A percentile compares a stretch with the other conserved stretches of the same genome.
phyloP scores from a whole-genome alignment of 2,888 invertebrate genomes.

The Lydus trimaculatus region DNA sequence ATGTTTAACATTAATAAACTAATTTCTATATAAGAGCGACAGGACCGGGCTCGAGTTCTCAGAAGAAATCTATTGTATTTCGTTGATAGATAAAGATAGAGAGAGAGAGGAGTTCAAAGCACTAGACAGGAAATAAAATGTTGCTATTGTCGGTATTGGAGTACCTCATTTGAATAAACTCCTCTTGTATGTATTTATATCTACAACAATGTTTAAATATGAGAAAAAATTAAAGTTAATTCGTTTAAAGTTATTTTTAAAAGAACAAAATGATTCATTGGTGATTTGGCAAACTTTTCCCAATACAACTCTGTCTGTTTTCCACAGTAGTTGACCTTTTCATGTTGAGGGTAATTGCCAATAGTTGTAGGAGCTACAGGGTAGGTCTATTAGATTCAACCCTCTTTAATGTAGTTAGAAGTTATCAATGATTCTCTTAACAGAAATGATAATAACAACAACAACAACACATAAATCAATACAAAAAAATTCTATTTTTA shows the following conservation, averaged over 20 bases:
- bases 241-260: background rate
- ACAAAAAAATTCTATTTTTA: background rate
- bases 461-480: background rate
- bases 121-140: background rate
- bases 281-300: background rate
- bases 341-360: background rate
- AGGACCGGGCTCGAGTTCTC: background rate
- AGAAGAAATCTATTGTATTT: background rate
- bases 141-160: background rate
- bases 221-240: background rate
- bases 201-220: background rate
- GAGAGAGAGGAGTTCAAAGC: background rate
- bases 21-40: conserved; percentile 8
- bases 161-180: background rate
- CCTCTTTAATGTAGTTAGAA: background rate
- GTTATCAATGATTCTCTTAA: background rate
- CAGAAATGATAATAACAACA: no score
- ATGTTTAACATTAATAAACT: conserved; percentile 20
- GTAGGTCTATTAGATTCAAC: background rate
- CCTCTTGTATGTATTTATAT: background rate
- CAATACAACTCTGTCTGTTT: background rate
- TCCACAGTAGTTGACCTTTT: background rate
- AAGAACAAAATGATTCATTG: background rate
- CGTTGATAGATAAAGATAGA: background rate
- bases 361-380: background rate